Conservation (phyloP, 2,888 invertebrate genomes). For the Xylota segnis region DNA sequence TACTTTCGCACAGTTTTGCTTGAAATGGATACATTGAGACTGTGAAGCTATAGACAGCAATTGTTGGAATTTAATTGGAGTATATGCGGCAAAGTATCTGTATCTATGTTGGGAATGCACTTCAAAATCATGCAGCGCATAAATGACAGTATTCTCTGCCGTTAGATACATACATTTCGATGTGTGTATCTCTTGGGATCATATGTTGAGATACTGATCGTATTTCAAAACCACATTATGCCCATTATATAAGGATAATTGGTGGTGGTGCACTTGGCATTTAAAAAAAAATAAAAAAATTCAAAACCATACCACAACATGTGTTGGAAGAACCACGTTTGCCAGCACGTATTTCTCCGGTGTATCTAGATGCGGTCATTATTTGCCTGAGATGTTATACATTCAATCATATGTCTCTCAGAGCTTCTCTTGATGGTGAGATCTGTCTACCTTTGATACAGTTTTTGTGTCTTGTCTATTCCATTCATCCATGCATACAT, state of each 20-base stretch:
- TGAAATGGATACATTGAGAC: slow-evolving; percentile 59
- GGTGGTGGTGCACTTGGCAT: slow-evolving; percentile 73
- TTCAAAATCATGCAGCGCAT: slow-evolving; percentile 67
- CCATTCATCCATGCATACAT: slow-evolving; percentile 27
- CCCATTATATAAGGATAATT: slow-evolving; percentile 71
- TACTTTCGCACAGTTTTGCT: slow-evolving; percentile 56
- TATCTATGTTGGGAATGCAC: slow-evolving; percentile 45
- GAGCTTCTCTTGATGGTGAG: slow-evolving; percentile 19
- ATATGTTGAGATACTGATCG: slow-evolving; percentile 54
- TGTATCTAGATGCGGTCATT: slow-evolving; percentile 56
- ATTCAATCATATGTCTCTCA: neutral
- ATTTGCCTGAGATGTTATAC: slow-evolving; percentile 26
- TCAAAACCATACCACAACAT: slow-evolving; percentile 62
- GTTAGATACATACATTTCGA: slow-evolving; percentile 13
- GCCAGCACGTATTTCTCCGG: slow-evolving; percentile 12
- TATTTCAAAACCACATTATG: slow-evolving; percentile 73
- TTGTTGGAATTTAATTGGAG: slow-evolving; percentile 64
- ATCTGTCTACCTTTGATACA: slow-evolving; percentile 45
- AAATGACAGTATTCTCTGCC: slow-evolving; percentile 50
- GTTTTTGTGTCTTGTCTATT: slow-evolving; percentile 3
- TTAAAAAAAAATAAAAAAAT: slow-evolving; percentile 41
- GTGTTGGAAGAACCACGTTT: slow-evolving; percentile 55
- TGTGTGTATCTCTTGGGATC: slow-evolving; percentile 47
- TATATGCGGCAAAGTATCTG: slow-evolving; percentile 34
- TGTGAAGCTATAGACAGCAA: slow-evolving; percentile 45